A percentile compares a stretch with the other conserved stretches of the same genome.
Evolutionary conservation across 2,113 vertebrate genomes (phyloP).

Genomic region (Leuciscus idus): DNA sequence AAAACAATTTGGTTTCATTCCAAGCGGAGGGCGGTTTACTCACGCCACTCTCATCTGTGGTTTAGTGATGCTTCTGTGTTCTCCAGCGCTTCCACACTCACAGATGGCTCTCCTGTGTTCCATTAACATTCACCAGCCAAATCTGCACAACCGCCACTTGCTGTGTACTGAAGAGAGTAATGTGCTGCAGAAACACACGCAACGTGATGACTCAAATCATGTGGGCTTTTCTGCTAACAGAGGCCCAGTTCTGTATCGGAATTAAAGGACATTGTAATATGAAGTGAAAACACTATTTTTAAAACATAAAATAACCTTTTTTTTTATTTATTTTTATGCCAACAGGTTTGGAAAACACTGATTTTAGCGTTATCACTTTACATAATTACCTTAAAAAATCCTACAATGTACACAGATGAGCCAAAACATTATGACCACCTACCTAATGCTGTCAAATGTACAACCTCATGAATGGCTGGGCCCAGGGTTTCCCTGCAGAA

Average conservation of each 20-base stretch:
- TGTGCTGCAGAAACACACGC: not conserved
- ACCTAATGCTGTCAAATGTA: too few species aligned
- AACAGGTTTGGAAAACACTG: not conserved
- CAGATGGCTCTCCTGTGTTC: slow-evolving; percentile 55
- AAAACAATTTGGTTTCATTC: not conserved
- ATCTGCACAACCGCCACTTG: slow-evolving; percentile 30
- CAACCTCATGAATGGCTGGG: too few species aligned
- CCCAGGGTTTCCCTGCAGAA: too few species aligned
- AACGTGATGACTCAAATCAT: slow-evolving; percentile 38
- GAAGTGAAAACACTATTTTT: not conserved
- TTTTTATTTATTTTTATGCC: too few species aligned
- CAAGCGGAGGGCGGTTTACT: slow-evolving; percentile 14
- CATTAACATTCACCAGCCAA: slow-evolving; percentile 47
- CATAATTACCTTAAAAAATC: not conserved
- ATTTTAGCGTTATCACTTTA: not conserved
- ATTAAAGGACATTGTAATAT: slow-evolving; percentile 7
- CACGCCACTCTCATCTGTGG: not conserved
- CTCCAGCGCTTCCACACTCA: slow-evolving; percentile 41
- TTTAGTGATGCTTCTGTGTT: slow-evolving; percentile 41
- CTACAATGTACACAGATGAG: too few species aligned
- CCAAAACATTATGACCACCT: too few species aligned
- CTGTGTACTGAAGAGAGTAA: slow-evolving; percentile 38
- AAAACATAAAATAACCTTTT: not conserved
- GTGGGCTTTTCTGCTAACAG: slow-evolving; percentile 39
- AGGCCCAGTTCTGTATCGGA: not conserved